Evolutionary conservation across 2,113 vertebrate species (phyloP).

Genomic region (Antechinus stuartii): DNA sequence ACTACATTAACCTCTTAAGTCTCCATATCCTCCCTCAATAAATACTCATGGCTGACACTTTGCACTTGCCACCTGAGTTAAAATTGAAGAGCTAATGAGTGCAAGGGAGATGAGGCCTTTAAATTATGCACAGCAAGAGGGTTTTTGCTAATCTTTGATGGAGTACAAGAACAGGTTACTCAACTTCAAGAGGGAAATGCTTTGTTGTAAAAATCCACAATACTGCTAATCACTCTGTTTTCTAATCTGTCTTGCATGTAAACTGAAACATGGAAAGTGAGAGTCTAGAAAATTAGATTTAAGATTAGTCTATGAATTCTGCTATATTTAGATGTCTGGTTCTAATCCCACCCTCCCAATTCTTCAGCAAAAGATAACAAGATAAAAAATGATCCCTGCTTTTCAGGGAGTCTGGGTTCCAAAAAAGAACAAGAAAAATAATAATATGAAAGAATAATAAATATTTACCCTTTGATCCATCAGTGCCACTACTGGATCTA

Average conservation of each 20-base stretch:
- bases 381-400: constrained; percentile 8
- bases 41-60: constrained; percentile 65
- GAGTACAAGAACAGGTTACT: constrained; percentile 45
- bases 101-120: constrained; percentile 50
- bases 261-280: constrained; percentile 5
- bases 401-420: background rate
- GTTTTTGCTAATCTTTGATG: constrained; percentile 33
- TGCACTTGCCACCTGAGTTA: constrained; percentile 64
- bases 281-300: background rate
- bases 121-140: constrained; percentile 37
- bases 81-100: constrained; percentile 22
- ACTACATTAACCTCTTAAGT: constrained; percentile 63
- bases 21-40: constrained; percentile 60
- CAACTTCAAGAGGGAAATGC: constrained; percentile 48
- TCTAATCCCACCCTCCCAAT: constrained; percentile 1
- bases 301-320: background rate
- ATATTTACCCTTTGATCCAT: background rate
- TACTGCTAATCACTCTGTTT: constrained; percentile 56
- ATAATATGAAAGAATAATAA: background rate
- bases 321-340: constrained; percentile 10
- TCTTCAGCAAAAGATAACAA: background rate
- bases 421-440: background rate
- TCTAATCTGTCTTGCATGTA: constrained; percentile 30
- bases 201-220: constrained; percentile 39
- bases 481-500: too few species aligned